Conservation (phyloP, 2,113 vertebrate species). For the Lota lota region DNA sequence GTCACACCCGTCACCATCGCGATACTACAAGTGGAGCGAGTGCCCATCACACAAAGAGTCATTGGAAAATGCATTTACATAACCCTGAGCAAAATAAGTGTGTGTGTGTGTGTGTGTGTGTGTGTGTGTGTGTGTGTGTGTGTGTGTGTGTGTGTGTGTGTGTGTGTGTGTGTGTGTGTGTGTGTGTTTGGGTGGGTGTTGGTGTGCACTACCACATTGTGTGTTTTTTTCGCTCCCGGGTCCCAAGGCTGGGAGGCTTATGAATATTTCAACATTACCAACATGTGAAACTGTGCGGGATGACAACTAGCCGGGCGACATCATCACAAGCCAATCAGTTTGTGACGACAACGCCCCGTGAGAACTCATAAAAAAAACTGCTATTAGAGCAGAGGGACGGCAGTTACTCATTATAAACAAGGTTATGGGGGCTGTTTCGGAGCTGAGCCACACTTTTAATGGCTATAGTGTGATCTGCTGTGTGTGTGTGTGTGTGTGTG, state of each 20-base stretch:
- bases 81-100: not conserved
- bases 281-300: constrained; percentile 16
- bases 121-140: not conserved
- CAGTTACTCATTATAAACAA: constrained; percentile 1
- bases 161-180: not conserved
- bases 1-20: too few species aligned
- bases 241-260: not conserved
- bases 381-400: not conserved
- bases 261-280: constrained; percentile 2
- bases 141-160: not conserved
- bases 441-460: not conserved
- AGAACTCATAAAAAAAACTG: constrained; percentile 9
- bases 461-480: not conserved
- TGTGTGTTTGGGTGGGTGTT: not conserved
- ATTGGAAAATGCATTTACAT: not conserved
- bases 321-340: constrained; percentile 22
- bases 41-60: not conserved
- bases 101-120: constrained; percentile 5
- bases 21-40: not conserved
- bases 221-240: not conserved
- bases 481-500: not conserved
- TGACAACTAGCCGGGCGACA: not conserved
- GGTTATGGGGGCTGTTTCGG: not conserved
- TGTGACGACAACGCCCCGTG: not conserved
- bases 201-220: not conserved